Evolutionary conservation across 2,113 vertebrate genomes (phyloP), one percentile per base, ranked within the genome.

Genomic region (Junco hyemalis): DNA sequence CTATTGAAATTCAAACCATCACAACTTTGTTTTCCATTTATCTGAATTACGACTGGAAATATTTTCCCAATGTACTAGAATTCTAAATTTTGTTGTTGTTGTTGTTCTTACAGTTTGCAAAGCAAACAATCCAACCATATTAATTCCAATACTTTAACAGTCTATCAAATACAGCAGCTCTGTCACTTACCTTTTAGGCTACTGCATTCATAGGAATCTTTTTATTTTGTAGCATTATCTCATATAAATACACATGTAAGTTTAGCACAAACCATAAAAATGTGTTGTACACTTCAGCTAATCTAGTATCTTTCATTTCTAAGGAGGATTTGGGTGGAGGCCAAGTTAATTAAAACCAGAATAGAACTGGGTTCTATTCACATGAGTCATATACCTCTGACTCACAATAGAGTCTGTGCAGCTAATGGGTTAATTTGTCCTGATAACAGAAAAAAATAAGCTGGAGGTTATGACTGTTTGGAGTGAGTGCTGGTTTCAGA

Each of bases 401-500:
- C 86, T 89, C 93, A 93, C 22, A 69, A 78, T 71, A 64, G 51
- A 87, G 85, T 63, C 81, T 83, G 91, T 94, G 72, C 66, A 81
- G 90, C 77, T 96, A 88, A 92, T 73, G 66, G 83, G 87, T 92
- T 97, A 97, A 97, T 96, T 88, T 95, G 86, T 87, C 81, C 83
- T 7, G 63, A 38, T 76, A 89, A 88, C 74, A 92, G 90, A 53
- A 84, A 72, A 85, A 81, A 92, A 88, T 23, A 93, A 86, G 68
- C 83, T 84, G 89, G 56, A 81, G 63, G 71, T 94, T 95, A 92
- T 69, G 93, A 85, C 80, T 95, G 60, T 93, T 94, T 92, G 82
- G 82, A 84, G 83, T 10, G 70, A 83, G 50, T 45, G 80, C 66
- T 89, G 60, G 69, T 86, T 94, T 76, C 69, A 90, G 85, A 69